Percentiles rank a stretch among this genome's conserved stretches.
Evolutionary conservation across 2,797 vertebrate species (phyloP).

Genomic region (Numenius phaeopus): DNA sequence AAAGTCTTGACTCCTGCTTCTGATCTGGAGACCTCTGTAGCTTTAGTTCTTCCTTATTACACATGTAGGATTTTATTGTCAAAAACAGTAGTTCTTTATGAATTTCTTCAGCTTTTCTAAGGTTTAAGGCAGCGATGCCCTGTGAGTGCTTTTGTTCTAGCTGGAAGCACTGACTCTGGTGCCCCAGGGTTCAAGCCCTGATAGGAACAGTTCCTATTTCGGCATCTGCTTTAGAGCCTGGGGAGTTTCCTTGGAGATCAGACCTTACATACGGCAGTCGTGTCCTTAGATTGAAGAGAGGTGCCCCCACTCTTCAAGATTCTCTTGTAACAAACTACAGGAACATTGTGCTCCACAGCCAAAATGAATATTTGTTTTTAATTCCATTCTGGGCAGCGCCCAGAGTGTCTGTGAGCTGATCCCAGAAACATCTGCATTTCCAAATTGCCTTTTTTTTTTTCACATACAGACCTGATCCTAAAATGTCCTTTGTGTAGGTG

Average conservation of each 20-base stretch:
- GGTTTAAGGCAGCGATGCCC: not conserved
- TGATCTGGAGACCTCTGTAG: not conserved
- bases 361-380: not conserved
- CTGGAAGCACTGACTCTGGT: not conserved
- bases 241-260: not conserved
- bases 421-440: not conserved
- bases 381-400: not conserved
- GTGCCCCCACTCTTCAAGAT: not conserved
- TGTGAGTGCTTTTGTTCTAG: not conserved
- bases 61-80: not conserved
- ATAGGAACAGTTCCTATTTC: not conserved
- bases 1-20: not conserved
- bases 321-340: not conserved
- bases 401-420: not conserved
- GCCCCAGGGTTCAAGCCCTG: not conserved
- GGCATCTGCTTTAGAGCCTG: not conserved
- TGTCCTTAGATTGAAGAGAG: not conserved
- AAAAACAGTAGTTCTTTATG: not conserved
- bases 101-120: not conserved
- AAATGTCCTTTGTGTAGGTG: not conserved
- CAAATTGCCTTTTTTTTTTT: not conserved
- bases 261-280: not conserved
- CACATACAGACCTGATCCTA: not conserved
- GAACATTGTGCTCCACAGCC: not conserved
- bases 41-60: not conserved